Conservation (phyloP, 2,113 vertebrate genomes). For the Drymodes brunneopygia region DNA sequence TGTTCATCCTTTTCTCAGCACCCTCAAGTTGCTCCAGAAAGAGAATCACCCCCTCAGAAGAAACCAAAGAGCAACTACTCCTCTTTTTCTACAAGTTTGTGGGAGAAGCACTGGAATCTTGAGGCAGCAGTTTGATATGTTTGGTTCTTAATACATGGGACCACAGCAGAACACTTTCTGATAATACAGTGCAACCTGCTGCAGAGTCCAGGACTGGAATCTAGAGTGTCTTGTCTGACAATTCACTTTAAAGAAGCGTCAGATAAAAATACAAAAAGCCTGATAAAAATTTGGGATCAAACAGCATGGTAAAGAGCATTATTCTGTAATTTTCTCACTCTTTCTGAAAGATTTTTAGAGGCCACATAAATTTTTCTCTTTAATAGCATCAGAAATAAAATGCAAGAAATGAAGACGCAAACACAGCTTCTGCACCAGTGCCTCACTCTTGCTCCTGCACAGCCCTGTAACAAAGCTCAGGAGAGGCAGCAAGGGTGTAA, state of each 20-base stretch:
- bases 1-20: background rate
- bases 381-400: background rate
- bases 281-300: background rate
- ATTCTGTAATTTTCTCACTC: background rate
- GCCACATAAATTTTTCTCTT: background rate
- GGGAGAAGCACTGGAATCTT: background rate
- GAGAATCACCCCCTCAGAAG: background rate
- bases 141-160: background rate
- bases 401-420: background rate
- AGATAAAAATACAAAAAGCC: background rate
- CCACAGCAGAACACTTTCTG: background rate
- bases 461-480: background rate
- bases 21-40: background rate
- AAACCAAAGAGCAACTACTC: background rate
- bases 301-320: background rate
- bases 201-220: background rate
- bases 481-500: background rate
- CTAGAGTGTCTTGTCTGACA: background rate
- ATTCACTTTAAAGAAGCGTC: background rate
- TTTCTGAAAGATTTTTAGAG: background rate
- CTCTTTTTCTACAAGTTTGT: background rate
- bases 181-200: background rate
- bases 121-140: accelerated
- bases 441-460: background rate
- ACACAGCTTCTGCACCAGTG: background rate